Conservation (phyloP, 1,140 invertebrate species). For the Ostrea edulis region DNA sequence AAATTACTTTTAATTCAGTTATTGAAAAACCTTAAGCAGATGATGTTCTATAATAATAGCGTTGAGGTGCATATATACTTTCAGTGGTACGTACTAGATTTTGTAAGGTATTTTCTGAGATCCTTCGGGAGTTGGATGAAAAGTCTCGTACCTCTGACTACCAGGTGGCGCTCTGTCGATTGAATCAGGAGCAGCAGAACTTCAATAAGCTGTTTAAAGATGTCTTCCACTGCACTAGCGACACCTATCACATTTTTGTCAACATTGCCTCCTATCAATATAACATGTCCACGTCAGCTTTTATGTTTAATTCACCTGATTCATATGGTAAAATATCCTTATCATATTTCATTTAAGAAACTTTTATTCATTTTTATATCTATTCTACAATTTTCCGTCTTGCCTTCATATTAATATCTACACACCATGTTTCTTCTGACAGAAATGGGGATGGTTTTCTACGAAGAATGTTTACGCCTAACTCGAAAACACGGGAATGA, state of each 20-base stretch:
- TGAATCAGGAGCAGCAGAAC: constrained; percentile 54
- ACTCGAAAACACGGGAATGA: constrained; percentile 25
- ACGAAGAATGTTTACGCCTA: neutral
- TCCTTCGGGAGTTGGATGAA: constrained; percentile 24
- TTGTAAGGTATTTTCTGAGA: constrained; percentile 47
- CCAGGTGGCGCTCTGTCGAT: constrained; percentile 19
- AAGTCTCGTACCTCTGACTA: constrained; percentile 10
- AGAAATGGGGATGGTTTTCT: constrained; percentile 35
- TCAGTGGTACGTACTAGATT: constrained; percentile 47
- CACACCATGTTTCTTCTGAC: neutral
- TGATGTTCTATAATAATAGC: neutral
- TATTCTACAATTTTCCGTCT: neutral
- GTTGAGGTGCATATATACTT: neutral
- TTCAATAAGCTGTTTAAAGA: constrained; percentile 47
- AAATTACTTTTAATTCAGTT: neutral
- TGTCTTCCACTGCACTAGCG: constrained; percentile 49
- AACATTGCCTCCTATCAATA: neutral
- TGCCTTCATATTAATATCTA: neutral
- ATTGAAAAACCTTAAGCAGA: neutral
- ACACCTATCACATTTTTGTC: constrained; percentile 43
- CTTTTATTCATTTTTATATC: neutral
- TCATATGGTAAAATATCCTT: neutral
- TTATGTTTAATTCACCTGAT: neutral
- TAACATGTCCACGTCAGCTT: neutral
- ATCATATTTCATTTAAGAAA: neutral